Evolutionary conservation across 2,888 invertebrate species (phyloP), one percentile per base, ranked within the genome.

Genomic region (Drosophila peninsularis): DNA sequence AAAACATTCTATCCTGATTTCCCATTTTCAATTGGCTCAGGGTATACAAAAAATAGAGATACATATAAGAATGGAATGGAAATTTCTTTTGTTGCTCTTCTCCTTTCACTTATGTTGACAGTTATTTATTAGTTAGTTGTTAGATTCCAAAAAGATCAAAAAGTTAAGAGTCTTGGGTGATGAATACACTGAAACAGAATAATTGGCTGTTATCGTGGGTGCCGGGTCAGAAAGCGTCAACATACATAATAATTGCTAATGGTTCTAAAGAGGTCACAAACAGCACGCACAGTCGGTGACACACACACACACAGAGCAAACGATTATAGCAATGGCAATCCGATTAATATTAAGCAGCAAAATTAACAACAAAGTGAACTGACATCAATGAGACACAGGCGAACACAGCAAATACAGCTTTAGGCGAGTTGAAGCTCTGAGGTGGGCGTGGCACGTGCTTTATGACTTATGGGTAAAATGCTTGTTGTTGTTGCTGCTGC

Each of bases 261-360:
- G 60, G 55, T 45, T 42, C 47, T 44, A 61, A 61, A 61, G 54
- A 76, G 66, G 62, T 71, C 65, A 71, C 54, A 65, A 57, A 49
- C 55, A 50, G 6, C 37, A 34, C 36, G 47, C 66, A 71, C 24
- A 45, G n/a, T n/a, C n/a, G n/a, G n/a, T 24, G 47, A 34, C 49
- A 54, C 50, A 49, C 19, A 58, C 41, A 44, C 30, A 13, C n/a
- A 4, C 6, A 65, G 45, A 36, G 14, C 39, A 32, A 37, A 24
- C 62, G 70, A 80, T 81, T 70, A 73, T 76, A 56, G 63, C 72
- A 50, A 62, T 63, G 52, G 54, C 68, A 84, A 81, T 81, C 62
- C 62, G 78, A 80, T 81, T 83, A 81, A 71, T 69, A 74, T 50
- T 45, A 72, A 63, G 68, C 69, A 73, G 68, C 45, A 70, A 41